These are phyloP conservation scores for Drosophila algonquin DNA, from an alignment of 2,888 invertebrate genomes.

Conservation along the genomic window DNA sequence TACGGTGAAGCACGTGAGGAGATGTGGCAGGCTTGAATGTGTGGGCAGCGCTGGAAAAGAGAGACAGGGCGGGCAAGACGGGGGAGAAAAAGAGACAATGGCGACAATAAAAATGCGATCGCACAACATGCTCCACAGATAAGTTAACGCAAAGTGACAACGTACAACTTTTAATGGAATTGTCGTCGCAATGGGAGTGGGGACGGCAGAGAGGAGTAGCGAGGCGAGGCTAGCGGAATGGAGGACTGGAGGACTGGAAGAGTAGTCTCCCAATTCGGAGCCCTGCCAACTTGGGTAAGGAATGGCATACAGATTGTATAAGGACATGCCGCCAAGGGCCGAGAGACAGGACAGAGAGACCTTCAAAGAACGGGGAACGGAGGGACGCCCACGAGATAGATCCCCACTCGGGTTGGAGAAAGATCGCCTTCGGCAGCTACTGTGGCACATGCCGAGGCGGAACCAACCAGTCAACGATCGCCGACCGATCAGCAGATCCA, in stretches of 20 bases:
- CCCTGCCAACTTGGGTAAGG: constrained; percentile 38
- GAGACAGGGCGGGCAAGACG: constrained; percentile 20
- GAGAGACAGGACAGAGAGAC: constrained; percentile 33
- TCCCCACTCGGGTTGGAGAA: constrained; percentile 23
- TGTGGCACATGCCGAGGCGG: constrained; percentile 79
- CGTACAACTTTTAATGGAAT: constrained; percentile 81
- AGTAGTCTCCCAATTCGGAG: constrained; percentile 40
- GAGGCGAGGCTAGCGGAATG: not conserved
- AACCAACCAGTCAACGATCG: constrained; percentile 71
- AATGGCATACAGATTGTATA: constrained; percentile 58
- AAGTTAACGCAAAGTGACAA: constrained; percentile 79
- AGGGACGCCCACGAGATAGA: constrained; percentile 65
- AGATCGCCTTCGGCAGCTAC: constrained; percentile 73
- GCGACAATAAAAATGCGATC: constrained; percentile 82
- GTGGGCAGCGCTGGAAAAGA: constrained; percentile 49
- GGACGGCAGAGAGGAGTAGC: not conserved
- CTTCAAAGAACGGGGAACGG: constrained; percentile 14
- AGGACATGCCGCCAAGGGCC: constrained; percentile 52
- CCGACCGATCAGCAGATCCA: constrained; percentile 26
- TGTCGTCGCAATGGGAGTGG: constrained; percentile 63
- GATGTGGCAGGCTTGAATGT: constrained; percentile 46
- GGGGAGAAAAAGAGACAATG: constrained; percentile 63
- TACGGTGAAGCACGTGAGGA: constrained; percentile 47
- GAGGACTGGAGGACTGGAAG: constrained; percentile 6
- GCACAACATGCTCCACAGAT: constrained; percentile 76